Conservation (phyloP, 1,140 invertebrate species). For the Harpegnathos saltator region DNA sequence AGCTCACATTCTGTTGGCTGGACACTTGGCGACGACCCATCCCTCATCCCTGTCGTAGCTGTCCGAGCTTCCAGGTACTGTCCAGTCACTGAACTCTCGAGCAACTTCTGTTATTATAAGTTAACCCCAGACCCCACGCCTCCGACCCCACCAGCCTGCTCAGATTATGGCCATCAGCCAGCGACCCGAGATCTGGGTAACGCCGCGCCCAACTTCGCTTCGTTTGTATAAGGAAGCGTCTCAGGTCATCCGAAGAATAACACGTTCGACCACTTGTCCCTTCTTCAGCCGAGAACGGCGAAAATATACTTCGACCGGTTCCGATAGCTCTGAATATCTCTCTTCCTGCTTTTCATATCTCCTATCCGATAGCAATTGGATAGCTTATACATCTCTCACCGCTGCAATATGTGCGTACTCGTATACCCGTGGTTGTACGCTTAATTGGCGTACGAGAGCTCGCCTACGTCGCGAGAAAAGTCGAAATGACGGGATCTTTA, state of each 20-base stretch:
- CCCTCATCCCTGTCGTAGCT: conserved; percentile 81
- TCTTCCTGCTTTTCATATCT: neutral
- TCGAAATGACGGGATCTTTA: no score
- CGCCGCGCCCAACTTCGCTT: conserved; percentile 80
- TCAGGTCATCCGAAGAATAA: conserved; percentile 82
- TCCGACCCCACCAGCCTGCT: conserved; percentile 65
- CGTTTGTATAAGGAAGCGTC: conserved; percentile 84
- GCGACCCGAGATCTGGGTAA: conserved; percentile 81
- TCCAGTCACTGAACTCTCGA: conserved; percentile 83
- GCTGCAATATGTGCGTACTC: neutral
- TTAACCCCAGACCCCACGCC: conserved; percentile 80
- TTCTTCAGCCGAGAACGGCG: conserved; percentile 62
- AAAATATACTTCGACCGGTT: conserved; percentile 48
- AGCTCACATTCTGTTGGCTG: conserved; percentile 79
- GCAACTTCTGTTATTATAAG: conserved; percentile 86
- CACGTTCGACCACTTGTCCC: conserved; percentile 81
- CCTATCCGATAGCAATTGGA: neutral
- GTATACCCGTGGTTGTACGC: neutral
- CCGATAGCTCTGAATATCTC: conserved; percentile 2
- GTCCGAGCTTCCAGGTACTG: conserved; percentile 77
- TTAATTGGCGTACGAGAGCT: neutral
- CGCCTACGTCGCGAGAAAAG: no score
- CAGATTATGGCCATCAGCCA: conserved; percentile 85
- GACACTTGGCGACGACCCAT: conserved; percentile 85
- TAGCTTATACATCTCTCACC: neutral